phyloP scores from a whole-genome alignment of 2,797 vertebrate genomes.

The Poeciliopsis presidionis region DNA sequence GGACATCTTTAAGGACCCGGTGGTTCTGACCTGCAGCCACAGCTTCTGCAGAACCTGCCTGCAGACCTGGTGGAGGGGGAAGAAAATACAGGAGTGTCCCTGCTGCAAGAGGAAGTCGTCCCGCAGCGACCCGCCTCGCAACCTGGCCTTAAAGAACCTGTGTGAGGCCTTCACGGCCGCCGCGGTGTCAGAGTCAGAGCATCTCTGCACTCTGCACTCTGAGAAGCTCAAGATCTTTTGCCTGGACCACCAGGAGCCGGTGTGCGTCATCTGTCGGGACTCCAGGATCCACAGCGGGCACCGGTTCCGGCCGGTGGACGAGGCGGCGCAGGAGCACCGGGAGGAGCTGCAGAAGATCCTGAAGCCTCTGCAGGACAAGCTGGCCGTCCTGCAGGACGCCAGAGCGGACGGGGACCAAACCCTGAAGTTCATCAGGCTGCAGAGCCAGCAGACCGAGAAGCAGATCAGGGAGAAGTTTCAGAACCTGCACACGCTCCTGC shows the following conservation, averaged over 20 bases:
- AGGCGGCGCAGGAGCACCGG: conserved; percentile 31
- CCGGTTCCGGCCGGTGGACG: conserved; percentile 34
- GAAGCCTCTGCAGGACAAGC: conserved; percentile 36
- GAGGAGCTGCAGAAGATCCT: conserved; percentile 20
- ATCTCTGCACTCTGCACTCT: conserved; percentile 28
- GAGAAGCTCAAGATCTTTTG: conserved; percentile 43
- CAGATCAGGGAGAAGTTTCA: conserved; percentile 46
- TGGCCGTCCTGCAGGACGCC: conserved; percentile 21
- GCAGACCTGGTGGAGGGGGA: conserved; percentile 33
- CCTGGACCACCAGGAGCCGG: conserved; percentile 43
- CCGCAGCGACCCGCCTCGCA: conserved; percentile 8
- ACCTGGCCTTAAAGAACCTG: conserved; percentile 31
- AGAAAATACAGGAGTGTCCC: conserved; percentile 24
- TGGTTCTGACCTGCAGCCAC: conserved; percentile 47
- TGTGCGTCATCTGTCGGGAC: conserved; percentile 44
- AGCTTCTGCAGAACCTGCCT: conserved; percentile 49
- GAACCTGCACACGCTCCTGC: conserved; percentile 48
- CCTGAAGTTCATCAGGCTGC: conserved; percentile 36
- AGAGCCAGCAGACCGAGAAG: conserved; percentile 39
- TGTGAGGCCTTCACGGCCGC: conserved; percentile 8
- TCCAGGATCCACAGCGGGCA: conserved; percentile 39
- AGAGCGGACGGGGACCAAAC: conserved; percentile 34
- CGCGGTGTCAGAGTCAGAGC: not conserved
- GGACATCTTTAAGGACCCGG: conserved; percentile 34
- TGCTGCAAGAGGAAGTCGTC: conserved; percentile 30